These are phyloP conservation scores for Actinostola sp. DNA, from an alignment of 92 coral and sea anemone genomes.

Conservation along the genomic window DNA sequence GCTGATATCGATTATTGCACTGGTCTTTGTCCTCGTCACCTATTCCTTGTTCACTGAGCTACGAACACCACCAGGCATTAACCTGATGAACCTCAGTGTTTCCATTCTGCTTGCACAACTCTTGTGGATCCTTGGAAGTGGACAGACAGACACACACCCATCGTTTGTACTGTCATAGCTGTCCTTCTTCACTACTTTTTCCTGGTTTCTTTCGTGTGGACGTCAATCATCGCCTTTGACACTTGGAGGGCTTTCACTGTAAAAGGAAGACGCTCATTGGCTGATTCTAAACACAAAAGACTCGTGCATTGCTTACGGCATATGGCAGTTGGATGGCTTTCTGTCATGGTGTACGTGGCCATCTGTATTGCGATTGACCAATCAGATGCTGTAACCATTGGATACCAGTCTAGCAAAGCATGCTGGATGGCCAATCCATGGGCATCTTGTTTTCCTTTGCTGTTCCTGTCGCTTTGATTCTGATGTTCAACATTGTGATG, in stretches of 20 bases:
- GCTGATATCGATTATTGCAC: constrained; percentile 30
- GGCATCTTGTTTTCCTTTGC: constrained; percentile 35
- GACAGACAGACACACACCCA: constrained; percentile 18
- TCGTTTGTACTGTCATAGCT: constrained; percentile 24
- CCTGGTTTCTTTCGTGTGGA: constrained; percentile 15
- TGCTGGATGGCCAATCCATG: constrained; percentile 58
- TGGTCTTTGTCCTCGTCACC: constrained; percentile 49
- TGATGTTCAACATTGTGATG: constrained; percentile 23
- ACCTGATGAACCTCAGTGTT: constrained; percentile 49
- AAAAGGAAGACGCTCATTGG: not conserved
- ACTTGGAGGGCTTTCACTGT: constrained; percentile 11
- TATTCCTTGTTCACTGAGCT: constrained; percentile 63
- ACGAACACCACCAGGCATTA: constrained; percentile 66
- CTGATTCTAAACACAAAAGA: constrained; percentile 29
- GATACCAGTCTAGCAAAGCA: constrained; percentile 38
- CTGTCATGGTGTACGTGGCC: constrained; percentile 43
- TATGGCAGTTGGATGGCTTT: constrained; percentile 68
- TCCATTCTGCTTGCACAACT: constrained; percentile 37
- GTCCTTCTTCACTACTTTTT: constrained; percentile 16
- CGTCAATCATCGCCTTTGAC: constrained; percentile 17
- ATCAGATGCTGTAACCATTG: constrained; percentile 37
- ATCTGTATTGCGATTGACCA: constrained; percentile 47
- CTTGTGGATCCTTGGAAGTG: constrained; percentile 49
- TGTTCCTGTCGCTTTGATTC: constrained; percentile 41
- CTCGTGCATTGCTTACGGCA: constrained; percentile 33